These are phyloP conservation scores for Tuberolachnus salignus DNA, from an alignment of 2,888 invertebrate species.

Conservation along the genomic window DNA sequence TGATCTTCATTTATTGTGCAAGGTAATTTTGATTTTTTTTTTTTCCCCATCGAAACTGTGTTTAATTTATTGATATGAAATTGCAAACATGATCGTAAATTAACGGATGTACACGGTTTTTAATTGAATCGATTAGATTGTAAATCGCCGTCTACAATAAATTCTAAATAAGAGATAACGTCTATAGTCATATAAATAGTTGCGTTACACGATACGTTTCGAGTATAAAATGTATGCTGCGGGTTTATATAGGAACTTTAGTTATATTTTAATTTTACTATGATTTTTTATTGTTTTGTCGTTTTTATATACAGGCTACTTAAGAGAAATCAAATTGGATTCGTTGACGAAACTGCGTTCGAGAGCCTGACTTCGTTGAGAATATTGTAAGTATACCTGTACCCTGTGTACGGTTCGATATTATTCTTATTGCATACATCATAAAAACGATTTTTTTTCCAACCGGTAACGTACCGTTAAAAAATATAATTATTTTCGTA, in stretches of 20 bases:
- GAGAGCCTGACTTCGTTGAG: constrained; percentile 76
- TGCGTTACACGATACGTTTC: no score
- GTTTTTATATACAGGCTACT: constrained; percentile 72
- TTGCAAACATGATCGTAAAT: neutral
- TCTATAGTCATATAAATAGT: no score
- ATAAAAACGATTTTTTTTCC: neutral
- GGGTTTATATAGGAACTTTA: no score
- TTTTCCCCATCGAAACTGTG: no score
- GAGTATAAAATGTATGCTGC: no score
- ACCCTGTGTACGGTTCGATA: neutral
- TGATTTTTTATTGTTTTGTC: neutral
- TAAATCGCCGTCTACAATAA: neutral
- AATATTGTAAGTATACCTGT: constrained; percentile 81
- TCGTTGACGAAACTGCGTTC: constrained; percentile 81
- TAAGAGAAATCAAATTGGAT: constrained; percentile 81
- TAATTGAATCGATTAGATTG: neutral
- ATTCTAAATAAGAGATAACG: neutral
- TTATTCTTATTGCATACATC: neutral
- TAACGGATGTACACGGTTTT: neutral
- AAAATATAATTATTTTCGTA: neutral
- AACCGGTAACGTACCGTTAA: no score
- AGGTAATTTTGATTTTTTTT: no score
- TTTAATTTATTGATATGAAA: neutral
- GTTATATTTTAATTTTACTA: no score
- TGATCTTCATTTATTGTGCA: no score